Conservation (phyloP, 2,113 vertebrate species). For the Phylloscopus trochilus region DNA sequence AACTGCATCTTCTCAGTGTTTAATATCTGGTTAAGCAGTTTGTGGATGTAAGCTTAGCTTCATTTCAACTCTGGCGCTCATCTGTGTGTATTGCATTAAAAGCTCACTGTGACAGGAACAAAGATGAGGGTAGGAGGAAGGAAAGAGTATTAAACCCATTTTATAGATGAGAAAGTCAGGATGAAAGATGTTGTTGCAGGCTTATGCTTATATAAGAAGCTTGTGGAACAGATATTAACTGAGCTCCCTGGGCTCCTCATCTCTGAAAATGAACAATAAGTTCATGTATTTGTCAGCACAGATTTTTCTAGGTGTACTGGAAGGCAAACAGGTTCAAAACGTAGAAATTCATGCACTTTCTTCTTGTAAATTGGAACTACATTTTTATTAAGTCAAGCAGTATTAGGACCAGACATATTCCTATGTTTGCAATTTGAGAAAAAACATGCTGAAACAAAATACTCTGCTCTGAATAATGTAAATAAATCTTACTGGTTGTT, state of each 20-base stretch:
- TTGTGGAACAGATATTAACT: not conserved
- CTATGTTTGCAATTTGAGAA: slow-evolving; percentile 1
- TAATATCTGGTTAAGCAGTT: not conserved
- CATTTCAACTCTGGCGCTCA: not conserved
- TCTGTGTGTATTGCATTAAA: not conserved
- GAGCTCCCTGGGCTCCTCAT: not conserved
- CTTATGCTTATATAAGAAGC: not conserved
- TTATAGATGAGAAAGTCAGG: not conserved
- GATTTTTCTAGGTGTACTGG: not conserved
- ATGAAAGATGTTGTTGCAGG: not conserved
- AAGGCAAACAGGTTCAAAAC: slow-evolving; percentile 2
- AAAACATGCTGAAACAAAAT: not conserved
- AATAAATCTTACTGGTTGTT: not conserved
- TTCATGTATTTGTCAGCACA: not conserved
- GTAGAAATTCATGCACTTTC: not conserved
- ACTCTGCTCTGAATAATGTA: not conserved
- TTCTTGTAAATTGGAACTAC: not conserved
- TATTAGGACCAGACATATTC: not conserved
- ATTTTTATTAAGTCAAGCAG: not conserved
- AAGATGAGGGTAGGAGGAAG: not conserved
- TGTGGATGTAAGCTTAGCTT: not conserved
- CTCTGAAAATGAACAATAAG: not conserved
- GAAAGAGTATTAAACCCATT: not conserved
- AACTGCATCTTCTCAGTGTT: not conserved
- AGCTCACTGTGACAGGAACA: not conserved